Evolutionary conservation across 2,113 vertebrate species (phyloP).

Genomic region (Pyxicephalus adspersus): DNA sequence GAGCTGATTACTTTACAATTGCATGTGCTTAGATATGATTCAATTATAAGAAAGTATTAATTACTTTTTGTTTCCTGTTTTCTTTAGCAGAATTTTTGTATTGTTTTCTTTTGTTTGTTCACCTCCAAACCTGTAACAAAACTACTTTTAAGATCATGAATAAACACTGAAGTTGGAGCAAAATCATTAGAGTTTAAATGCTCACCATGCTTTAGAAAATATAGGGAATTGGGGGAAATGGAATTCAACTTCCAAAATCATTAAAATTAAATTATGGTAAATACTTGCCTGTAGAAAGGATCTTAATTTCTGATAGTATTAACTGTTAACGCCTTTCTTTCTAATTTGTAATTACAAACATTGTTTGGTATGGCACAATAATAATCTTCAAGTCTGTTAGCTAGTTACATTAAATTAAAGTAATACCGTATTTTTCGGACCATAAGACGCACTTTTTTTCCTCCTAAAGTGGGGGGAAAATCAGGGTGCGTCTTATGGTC

Average conservation of each 20-base stretch:
- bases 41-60: constrained; percentile 56
- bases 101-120: background rate
- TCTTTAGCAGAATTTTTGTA: background rate
- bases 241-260: constrained; percentile 16
- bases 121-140: background rate
- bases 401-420: too few species aligned
- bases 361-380: background rate
- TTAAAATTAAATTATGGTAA: constrained; percentile 28
- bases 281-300: constrained; percentile 17
- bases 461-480: too few species aligned
- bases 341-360: background rate
- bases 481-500: too few species aligned
- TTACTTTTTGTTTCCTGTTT: constrained; percentile 57
- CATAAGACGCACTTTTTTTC: too few species aligned
- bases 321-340: background rate
- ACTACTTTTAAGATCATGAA: constrained; percentile 2
- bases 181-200: constrained; percentile 21
- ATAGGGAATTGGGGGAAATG: background rate
- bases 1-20: constrained; percentile 56
- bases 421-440: too few species aligned
- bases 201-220: constrained; percentile 5
- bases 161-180: background rate
- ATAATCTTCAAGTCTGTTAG: background rate
- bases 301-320: constrained; percentile 1
- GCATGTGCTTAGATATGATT: constrained; percentile 47